Percentiles rank a stretch among this genome's conserved stretches.
These are phyloP conservation scores for Merluccius polli DNA, from an alignment of 2,797 vertebrate species.

Conservation along the genomic window DNA sequence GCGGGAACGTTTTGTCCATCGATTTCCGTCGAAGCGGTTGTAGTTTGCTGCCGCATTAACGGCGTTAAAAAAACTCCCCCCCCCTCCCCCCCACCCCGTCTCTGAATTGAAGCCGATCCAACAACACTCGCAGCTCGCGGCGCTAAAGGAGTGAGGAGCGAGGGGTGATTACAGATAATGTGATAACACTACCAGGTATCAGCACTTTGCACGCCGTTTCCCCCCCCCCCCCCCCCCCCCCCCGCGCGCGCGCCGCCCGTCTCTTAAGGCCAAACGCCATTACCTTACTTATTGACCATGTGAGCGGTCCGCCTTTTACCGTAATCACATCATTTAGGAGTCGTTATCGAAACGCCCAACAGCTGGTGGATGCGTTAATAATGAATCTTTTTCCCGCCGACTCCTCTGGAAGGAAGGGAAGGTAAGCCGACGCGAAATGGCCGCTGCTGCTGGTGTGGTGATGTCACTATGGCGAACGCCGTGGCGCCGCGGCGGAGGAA, in stretches of 20 bases:
- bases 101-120: not conserved
- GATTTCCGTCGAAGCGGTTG: not conserved
- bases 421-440: conserved; percentile 13
- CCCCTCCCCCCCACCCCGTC: no score
- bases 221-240: no score
- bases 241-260: no score
- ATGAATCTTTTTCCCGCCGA: conserved; percentile 6
- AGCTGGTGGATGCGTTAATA: conserved; percentile 11
- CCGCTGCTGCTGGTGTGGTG: no score
- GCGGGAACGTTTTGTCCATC: not conserved
- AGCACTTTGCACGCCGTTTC: not conserved
- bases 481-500: not conserved
- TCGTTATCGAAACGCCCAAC: conserved; percentile 5
- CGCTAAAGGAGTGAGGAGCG: not conserved
- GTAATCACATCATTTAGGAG: conserved; percentile 4
- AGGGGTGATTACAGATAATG: not conserved
- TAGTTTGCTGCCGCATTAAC: not conserved
- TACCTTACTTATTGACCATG: conserved; percentile 1
- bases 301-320: conserved; percentile 6
- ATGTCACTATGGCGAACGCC: conserved; percentile 48
- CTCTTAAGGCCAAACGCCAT: not conserved
- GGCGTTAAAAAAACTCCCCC: not conserved
- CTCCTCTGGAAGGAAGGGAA: conserved; percentile 8
- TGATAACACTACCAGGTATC: not conserved
- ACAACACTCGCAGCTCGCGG: no score